A percentile compares a stretch with the other conserved stretches of the same genome.
These are phyloP conservation scores for Gasterosteus aculeatus DNA, from an alignment of 2,113 vertebrate species.

Conservation along the genomic window DNA sequence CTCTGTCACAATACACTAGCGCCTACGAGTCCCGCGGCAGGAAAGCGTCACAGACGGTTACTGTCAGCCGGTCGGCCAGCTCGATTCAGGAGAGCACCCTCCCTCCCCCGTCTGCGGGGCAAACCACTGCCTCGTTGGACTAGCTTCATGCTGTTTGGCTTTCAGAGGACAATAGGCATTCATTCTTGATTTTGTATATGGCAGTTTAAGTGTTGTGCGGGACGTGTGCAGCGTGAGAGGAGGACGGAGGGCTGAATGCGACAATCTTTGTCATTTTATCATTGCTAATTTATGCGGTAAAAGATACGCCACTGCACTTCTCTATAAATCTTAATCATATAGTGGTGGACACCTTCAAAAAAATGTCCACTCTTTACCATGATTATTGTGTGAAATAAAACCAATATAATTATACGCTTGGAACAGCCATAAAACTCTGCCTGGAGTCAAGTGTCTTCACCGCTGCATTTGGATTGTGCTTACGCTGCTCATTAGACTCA, in stretches of 20 bases:
- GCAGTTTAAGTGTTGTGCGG: not conserved
- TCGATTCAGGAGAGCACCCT: slow-evolving; percentile 54
- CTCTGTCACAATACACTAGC: slow-evolving; percentile 81
- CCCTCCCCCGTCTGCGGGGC: slow-evolving; percentile 45
- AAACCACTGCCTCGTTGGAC: slow-evolving; percentile 56
- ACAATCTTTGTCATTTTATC: not conserved
- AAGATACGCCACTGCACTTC: not conserved
- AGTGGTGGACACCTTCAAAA: not conserved
- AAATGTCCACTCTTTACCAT: slow-evolving; percentile 1
- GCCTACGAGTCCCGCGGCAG: slow-evolving; percentile 74
- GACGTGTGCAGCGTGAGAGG: not conserved
- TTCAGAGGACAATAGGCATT: slow-evolving; percentile 28
- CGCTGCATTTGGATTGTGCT: slow-evolving; percentile 22
- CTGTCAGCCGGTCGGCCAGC: slow-evolving; percentile 75
- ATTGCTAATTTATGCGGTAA: not conserved
- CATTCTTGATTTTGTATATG: not conserved
- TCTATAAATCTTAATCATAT: slow-evolving; percentile 1
- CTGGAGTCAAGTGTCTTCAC: slow-evolving; percentile 6
- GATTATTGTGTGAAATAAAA: slow-evolving; percentile 24
- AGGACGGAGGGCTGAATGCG: not conserved
- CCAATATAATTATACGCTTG: slow-evolving; percentile 3
- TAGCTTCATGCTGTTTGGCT: slow-evolving; percentile 27
- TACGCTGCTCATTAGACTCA: slow-evolving; percentile 49
- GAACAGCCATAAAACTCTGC: not conserved
- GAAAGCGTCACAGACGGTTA: slow-evolving; percentile 77